Conservation (phyloP, 1,140 invertebrate genomes). For the Euborellia annulipes region DNA sequence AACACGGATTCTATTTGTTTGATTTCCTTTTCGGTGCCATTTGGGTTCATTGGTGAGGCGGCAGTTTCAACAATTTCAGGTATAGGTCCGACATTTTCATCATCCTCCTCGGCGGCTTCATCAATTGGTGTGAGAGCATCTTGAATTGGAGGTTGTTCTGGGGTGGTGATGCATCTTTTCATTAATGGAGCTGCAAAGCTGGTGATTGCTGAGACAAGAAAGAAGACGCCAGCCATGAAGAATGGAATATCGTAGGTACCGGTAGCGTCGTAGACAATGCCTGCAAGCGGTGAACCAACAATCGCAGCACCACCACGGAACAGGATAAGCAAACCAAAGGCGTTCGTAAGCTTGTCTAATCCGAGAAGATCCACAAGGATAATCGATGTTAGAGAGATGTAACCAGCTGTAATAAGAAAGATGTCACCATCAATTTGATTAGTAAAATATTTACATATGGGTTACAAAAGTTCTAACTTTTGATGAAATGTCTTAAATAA, state of each 20-base stretch:
- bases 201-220: constrained; percentile 67
- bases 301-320: constrained; percentile 87
- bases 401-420: constrained; percentile 59
- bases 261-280: constrained; percentile 76
- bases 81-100: constrained; percentile 24
- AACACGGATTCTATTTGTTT: constrained; percentile 49
- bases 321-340: constrained; percentile 87
- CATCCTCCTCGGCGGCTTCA: constrained; percentile 58
- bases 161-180: constrained; percentile 38
- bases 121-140: constrained; percentile 64
- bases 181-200: constrained; percentile 69
- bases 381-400: constrained; percentile 94
- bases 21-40: constrained; percentile 29
- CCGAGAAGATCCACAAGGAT: constrained; percentile 92
- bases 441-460: too few relatives aligned
- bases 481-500: too few relatives aligned
- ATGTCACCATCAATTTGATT: too few relatives aligned
- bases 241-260: constrained; percentile 76
- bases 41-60: constrained; percentile 34
- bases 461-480: too few relatives aligned
- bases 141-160: constrained; percentile 37
- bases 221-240: constrained; percentile 77
- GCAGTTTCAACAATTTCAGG: constrained; percentile 45
- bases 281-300: constrained; percentile 64
- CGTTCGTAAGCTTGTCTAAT: constrained; percentile 88